Base-by-base conservation (phyloP, 2,113 vertebrate genomes). In the Nycticorax nycticorax region DNA sequence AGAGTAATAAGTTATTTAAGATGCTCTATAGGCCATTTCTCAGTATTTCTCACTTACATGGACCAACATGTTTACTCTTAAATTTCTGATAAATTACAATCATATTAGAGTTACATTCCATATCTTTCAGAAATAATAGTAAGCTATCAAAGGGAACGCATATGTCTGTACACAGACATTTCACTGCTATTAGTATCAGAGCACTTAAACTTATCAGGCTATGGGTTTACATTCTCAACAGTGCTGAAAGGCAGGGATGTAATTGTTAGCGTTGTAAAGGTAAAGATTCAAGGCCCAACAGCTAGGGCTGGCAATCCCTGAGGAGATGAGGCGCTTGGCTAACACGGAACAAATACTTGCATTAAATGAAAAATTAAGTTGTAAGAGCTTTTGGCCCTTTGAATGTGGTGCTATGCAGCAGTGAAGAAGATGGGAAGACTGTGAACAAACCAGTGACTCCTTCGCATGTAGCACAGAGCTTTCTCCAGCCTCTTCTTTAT, bases 1-100 rank as follows among this genome's bases (percentile, higher is more conserved):
- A 64, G 48, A 77, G 39, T 81, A 92, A 11, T 74, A 85, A 93
- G 33, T 83, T 71, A 69, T 94, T 95, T 75, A 92, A 96, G 80
- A 73, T 95, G 33, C 30, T 71, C 30, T 73, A 3, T 59, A 76
- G 89, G 32, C 48, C 14, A 43, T 43, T 15, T 43, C 41, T 43
- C 41, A 15, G 55, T 10, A 37, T 72, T 92, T 96, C 53, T 80
- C 48, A 48, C 32, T 81, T 85, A 30, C 2, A 19, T 53, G 50
- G 69, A 60, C 43, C 13, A 45, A 22, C 8, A 8, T 47, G 26
- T 63, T 92, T 83, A 64, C 26, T 62, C 27, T 85, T 79, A 76
- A 8, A 62, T 82, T 92, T 92, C n/a, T 66, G 35, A 68, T 69
- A 89, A 82, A 89, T 91, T 91, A 53, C 35, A 75, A 52, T 80